These are phyloP conservation scores for Myotis planiceps DNA, from an alignment of 2,797 vertebrate genomes.

Conservation along the genomic window DNA sequence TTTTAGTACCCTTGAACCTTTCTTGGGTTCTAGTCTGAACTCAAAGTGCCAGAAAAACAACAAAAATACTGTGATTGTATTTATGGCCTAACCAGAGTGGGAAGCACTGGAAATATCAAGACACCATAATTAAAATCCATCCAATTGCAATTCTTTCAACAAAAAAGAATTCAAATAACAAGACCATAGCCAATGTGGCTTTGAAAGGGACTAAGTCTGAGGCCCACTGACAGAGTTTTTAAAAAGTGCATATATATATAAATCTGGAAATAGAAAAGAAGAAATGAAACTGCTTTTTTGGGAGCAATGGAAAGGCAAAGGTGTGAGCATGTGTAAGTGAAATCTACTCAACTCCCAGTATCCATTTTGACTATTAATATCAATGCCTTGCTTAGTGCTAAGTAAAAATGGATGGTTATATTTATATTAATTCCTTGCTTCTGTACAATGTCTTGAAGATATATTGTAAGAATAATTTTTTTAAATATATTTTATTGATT, in stretches of 20 bases:
- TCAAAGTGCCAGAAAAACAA: conserved; percentile 43
- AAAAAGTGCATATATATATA: background rate
- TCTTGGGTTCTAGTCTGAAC: conserved; percentile 26
- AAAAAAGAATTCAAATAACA: conserved; percentile 53
- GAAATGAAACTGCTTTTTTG: background rate
- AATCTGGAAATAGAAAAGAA: background rate
- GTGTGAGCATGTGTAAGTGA: background rate
- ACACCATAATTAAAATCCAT: conserved; percentile 65
- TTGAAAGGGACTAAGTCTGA: conserved; percentile 43
- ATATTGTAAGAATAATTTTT: background rate
- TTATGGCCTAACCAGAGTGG: conserved; percentile 61
- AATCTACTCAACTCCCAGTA: background rate
- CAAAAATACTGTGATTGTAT: conserved; percentile 44
- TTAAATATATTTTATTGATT: too few species aligned
- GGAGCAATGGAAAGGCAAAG: background rate
- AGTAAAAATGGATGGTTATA: background rate
- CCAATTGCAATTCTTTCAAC: conserved; percentile 55
- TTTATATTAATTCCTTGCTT: background rate
- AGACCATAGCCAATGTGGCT: conserved; percentile 8
- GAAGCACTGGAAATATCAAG: conserved; percentile 51
- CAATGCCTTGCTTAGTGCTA: background rate
- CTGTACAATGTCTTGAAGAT: background rate
- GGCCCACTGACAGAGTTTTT: background rate
- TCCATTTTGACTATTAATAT: background rate
- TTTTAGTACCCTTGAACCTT: conserved; percentile 24